Evolutionary conservation across 2,797 vertebrate species (phyloP), one percentile per base, ranked within the genome.

Genomic region (Acanthornis magna): DNA sequence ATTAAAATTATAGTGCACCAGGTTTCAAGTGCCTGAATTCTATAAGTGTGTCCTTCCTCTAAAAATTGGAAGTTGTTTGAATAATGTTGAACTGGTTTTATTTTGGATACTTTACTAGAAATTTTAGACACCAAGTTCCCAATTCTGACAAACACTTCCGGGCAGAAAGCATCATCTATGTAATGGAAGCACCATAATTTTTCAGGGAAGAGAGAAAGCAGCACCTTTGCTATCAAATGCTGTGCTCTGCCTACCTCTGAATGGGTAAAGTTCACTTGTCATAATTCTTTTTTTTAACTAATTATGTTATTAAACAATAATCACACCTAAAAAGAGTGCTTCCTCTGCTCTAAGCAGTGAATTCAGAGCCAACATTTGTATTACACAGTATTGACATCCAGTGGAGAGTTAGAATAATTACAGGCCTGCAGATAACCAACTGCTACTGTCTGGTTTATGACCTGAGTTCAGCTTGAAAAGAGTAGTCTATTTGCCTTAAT

Each of bases 381-480:
- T 97, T 98, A 97, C 97, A 94, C 97, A 96, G 96, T 97, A 91
- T 97, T 97, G 98, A 98, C 97, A 98, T 97, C 97, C 97, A 98
- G 97, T 98, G 98, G 97, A 98, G 96, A 97, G 65, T 96, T 88
- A 70, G 93, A 96, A 97, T 96, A 97, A 98, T 97, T 97, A 97
- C 97, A 98, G 83, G 96, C 96, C 87, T 93, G n/a, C 87, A 95
- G 94, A 93, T 85, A 95, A 88, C 86, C 19, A 27, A 75, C 47
- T 71, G 45, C 66, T 51, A 16, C n/a, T 27, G 9, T 53, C 67
- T n/a, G 10, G 27, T 74, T 84, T 74, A 12, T 0, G 1, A 47
- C 55, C 54, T 29, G 21, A 76, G 23, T 32, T 84, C 48, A 61
- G 5, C 42, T 79, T 88, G 57, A 61, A 54, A 45, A 67, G 5